Conservation (phyloP, 2,113 vertebrate species). For the Xiphorhynchus elegans region DNA sequence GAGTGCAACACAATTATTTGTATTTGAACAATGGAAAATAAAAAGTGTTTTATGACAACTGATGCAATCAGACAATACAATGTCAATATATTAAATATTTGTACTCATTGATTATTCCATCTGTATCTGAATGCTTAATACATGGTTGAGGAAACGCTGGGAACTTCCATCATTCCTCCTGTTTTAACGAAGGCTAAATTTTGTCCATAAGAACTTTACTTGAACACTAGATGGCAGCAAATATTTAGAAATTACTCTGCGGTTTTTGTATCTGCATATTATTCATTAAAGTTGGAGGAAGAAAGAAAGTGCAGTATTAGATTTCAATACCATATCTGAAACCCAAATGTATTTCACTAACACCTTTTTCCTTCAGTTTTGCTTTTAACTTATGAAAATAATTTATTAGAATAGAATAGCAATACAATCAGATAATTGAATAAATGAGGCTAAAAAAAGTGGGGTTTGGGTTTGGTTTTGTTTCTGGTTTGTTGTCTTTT, state of each 20-base stretch:
- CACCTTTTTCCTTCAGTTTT: not conserved
- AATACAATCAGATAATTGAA: not conserved
- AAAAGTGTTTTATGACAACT: not conserved
- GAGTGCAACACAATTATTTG: not conserved
- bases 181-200: not conserved
- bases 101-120: not conserved
- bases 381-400: not conserved
- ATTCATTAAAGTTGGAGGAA: not conserved
- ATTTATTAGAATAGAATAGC: not conserved
- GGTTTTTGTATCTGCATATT: conserved; percentile 51
- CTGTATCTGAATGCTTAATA: not conserved
- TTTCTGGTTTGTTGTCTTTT: not conserved
- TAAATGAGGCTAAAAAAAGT: not conserved
- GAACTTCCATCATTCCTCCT: not conserved
- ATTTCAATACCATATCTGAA: not conserved
- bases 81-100: not conserved
- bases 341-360: not conserved
- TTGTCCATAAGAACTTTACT: not conserved
- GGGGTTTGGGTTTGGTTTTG: accelerated
- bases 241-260: conserved; percentile 52
- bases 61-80: not conserved
- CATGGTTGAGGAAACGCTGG: not conserved
- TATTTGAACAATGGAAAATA: not conserved
- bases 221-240: conserved; percentile 77
- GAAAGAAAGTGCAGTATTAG: not conserved